Conservation (phyloP, 2,888 invertebrate genomes). For the Cephus nigrinus region DNA sequence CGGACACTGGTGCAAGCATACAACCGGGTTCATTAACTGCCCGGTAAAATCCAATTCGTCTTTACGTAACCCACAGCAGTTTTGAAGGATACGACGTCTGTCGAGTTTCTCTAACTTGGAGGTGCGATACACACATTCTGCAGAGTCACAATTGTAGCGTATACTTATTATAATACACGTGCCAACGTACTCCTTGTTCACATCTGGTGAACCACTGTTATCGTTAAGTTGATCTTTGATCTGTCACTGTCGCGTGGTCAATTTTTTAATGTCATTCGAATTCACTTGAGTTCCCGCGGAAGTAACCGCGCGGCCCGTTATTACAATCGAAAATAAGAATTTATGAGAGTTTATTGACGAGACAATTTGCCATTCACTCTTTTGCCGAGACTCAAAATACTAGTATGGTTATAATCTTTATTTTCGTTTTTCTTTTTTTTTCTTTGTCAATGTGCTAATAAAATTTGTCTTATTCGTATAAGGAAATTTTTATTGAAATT, state of each 20-base stretch:
- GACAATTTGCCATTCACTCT: not conserved
- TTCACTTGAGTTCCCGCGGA: not conserved
- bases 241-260: not conserved
- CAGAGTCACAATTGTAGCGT: constrained; percentile 1
- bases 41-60: constrained; percentile 46
- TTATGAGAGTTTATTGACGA: not conserved
- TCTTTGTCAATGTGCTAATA: not conserved
- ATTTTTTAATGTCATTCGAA: not conserved
- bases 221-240: not conserved
- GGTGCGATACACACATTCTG: constrained; percentile 23
- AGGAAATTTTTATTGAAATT: not conserved
- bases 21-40: constrained; percentile 51
- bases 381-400: not conserved
- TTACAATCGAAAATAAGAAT: not conserved
- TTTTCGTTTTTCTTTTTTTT: not conserved
- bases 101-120: constrained; percentile 28
- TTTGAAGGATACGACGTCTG: constrained; percentile 18
- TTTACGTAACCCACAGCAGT: constrained; percentile 50
- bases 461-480: not conserved
- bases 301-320: not conserved
- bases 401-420: not conserved
- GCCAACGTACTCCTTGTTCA: constrained; percentile 8
- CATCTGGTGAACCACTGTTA: constrained; percentile 12
- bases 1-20: constrained; percentile 32
- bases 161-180: not conserved